phyloP scores from a whole-genome alignment of 2,888 invertebrate genomes.

The Tetranychus piercei region DNA sequence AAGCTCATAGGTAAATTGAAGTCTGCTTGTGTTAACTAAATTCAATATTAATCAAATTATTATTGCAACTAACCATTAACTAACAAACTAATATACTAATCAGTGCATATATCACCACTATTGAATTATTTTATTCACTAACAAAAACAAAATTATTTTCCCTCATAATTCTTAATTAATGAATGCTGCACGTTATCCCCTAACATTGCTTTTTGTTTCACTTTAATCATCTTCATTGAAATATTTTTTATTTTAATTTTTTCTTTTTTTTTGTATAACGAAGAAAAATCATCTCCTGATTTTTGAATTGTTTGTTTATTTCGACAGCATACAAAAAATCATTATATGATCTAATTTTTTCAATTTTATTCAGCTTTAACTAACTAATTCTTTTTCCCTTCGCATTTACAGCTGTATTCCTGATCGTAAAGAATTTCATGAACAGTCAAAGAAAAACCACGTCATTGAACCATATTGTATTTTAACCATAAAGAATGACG shows the following conservation, averaged over 20 bases:
- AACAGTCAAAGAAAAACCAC: constrained; percentile 56
- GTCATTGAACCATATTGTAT: constrained; percentile 52
- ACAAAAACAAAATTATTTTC: background rate
- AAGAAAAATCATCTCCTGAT: no score
- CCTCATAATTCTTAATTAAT: no score
- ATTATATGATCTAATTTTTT: background rate
- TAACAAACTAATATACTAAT: constrained; percentile 30
- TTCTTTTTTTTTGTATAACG: no score
- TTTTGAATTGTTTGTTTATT: background rate
- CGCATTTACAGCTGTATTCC: constrained; percentile 54
- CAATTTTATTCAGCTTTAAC: background rate
- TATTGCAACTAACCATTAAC: constrained; percentile 22
- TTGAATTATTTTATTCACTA: background rate
- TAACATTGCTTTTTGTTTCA: no score
- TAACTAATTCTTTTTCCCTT: background rate
- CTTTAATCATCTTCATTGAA: no score
- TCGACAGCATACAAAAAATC: background rate
- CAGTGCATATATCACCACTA: background rate
- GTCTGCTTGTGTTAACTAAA: constrained; percentile 12
- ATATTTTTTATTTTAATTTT: no score
- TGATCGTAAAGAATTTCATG: constrained; percentile 75
- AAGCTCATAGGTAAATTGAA: constrained; percentile 42
- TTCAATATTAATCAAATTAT: background rate
- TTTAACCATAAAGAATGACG: constrained; percentile 40
- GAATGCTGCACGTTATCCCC: no score